Conservation (phyloP, 2,888 invertebrate genomes). For the Halictus quadricinctus region DNA sequence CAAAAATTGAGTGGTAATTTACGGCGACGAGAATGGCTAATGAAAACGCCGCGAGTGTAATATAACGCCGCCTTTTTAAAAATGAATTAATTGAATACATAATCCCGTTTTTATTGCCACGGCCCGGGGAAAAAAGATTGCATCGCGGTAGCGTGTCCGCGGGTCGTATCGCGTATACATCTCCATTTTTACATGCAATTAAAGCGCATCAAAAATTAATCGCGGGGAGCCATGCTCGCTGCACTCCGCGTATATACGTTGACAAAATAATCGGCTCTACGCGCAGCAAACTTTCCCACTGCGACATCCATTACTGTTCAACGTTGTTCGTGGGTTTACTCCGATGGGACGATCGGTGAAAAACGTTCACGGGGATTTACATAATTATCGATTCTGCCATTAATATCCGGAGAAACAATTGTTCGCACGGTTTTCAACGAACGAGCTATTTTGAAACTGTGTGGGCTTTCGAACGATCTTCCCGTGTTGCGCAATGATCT, state of each 20-base stretch:
- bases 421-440: not conserved
- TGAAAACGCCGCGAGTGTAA: slow-evolving; percentile 51
- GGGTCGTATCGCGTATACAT: slow-evolving; percentile 41
- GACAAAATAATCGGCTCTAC: not conserved
- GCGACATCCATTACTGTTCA: not conserved
- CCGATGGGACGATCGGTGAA: not conserved
- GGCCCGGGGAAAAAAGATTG: slow-evolving; percentile 21
- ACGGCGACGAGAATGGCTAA: slow-evolving; percentile 47
- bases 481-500: not conserved
- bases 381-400: not conserved
- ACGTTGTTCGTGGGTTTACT: not conserved
- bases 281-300: not conserved
- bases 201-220: slow-evolving; percentile 21
- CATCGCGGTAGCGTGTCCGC: slow-evolving; percentile 37
- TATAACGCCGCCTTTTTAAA: slow-evolving; percentile 52
- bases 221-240: slow-evolving; percentile 6
- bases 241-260: not conserved
- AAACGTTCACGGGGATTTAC: not conserved
- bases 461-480: not conserved
- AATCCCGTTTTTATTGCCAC: slow-evolving; percentile 48
- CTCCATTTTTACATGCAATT: slow-evolving; percentile 45
- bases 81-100: slow-evolving; percentile 56
- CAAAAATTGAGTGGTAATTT: slow-evolving; percentile 54
- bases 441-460: not conserved
- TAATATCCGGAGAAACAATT: not conserved